These are phyloP conservation scores for Clarias platycephalus DNA, from an alignment of 2,797 vertebrate species.

Conservation along the genomic window DNA sequence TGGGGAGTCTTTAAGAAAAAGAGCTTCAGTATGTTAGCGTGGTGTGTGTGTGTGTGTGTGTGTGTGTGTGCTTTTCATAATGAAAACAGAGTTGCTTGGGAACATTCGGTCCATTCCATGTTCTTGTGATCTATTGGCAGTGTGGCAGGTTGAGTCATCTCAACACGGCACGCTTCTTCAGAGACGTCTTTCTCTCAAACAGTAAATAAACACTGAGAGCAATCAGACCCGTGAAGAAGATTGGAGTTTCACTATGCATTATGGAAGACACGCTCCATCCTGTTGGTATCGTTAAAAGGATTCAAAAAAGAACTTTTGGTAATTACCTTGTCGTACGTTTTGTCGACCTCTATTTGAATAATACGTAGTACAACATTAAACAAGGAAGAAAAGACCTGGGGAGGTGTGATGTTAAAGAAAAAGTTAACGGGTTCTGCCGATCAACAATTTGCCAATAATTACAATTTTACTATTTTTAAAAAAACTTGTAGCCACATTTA, in stretches of 20 bases:
- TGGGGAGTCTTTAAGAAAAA: slow-evolving; percentile 12
- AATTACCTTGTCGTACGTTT: not conserved
- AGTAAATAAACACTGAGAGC: not conserved
- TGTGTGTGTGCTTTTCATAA: slow-evolving; percentile 58
- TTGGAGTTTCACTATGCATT: not conserved
- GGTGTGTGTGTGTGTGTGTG: slow-evolving; percentile 57
- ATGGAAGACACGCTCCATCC: not conserved
- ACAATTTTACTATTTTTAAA: no score
- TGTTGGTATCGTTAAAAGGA: not conserved
- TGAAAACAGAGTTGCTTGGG: slow-evolving; percentile 59
- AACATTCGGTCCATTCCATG: slow-evolving; percentile 62
- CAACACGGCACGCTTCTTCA: slow-evolving; percentile 58
- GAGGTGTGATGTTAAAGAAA: not conserved
- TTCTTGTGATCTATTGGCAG: slow-evolving; percentile 65
- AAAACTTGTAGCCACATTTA: no score
- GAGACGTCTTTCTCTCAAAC: not conserved
- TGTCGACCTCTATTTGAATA: not conserved
- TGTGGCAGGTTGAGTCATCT: slow-evolving; percentile 62
- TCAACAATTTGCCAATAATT: no score
- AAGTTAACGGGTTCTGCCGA: not conserved
- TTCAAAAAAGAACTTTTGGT: not conserved
- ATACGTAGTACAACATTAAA: not conserved
- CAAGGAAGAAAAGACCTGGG: not conserved
- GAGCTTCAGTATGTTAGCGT: slow-evolving; percentile 48
- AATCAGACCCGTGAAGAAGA: not conserved